phyloP scores from a whole-genome alignment of 2,888 invertebrate species.

The Agrotis ipsilon region DNA sequence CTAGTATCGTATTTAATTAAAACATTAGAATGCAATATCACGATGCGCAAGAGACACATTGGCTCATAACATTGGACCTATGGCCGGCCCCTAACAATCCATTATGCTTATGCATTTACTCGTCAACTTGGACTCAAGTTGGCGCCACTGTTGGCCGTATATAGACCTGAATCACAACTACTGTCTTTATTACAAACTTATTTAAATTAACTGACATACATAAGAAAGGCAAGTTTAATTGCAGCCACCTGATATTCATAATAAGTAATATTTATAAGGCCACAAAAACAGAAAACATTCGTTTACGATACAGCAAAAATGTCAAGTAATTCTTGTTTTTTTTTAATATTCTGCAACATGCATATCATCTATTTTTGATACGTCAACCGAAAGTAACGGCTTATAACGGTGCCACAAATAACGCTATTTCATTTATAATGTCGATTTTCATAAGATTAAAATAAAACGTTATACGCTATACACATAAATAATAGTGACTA shows the following conservation, averaged over 20 bases:
- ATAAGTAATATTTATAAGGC: conserved; percentile 73
- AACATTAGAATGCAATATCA: conserved; percentile 54
- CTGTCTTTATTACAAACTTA: conserved; percentile 66
- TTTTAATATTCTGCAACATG: conserved; percentile 49
- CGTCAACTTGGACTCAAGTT: conserved; percentile 18
- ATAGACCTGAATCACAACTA: conserved; percentile 42
- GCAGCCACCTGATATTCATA: conserved; percentile 59
- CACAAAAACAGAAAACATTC: conserved; percentile 67
- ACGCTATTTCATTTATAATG: conserved; percentile 53
- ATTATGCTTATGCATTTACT: conserved; percentile 9
- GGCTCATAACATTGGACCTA: conserved; percentile 43
- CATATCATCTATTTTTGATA: conserved; percentile 51
- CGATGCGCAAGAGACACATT: conserved; percentile 56
- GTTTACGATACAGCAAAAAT: conserved; percentile 57
- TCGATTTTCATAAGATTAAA: conserved; percentile 63
- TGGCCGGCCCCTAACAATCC: conserved; percentile 7
- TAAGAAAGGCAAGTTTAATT: conserved; percentile 60
- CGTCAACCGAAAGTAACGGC: conserved; percentile 39
- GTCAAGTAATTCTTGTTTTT: conserved; percentile 39
- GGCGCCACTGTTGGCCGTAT: conserved; percentile 32
- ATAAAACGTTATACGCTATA: conserved; percentile 78
- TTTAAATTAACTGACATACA: conserved; percentile 56
- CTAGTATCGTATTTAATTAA: conserved; percentile 52
- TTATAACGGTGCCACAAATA: conserved; percentile 52
- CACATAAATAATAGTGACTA: conserved; percentile 76